Evolutionary conservation across 2,888 invertebrate genomes (phyloP).

Genomic region (Trachelus tabidus): DNA sequence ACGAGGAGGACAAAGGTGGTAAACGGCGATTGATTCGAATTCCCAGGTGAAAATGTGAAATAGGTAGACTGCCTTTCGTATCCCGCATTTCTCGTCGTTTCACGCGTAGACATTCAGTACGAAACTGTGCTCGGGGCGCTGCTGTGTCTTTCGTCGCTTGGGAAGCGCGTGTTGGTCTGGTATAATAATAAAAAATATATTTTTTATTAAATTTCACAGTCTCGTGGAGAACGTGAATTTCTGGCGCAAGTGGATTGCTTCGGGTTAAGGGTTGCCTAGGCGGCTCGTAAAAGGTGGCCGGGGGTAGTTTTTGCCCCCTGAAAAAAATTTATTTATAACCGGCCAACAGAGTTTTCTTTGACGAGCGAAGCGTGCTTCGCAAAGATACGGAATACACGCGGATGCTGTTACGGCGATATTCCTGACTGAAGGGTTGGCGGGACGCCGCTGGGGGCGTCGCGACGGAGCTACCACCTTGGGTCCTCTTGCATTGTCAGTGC

Average conservation of each 20-base stretch:
- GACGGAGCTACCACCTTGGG: neutral
- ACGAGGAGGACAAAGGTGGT: neutral
- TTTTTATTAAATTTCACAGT: no score
- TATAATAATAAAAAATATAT: no score
- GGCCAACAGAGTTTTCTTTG: neutral
- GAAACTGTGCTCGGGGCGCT: no score
- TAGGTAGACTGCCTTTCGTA: no score
- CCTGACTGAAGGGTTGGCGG: neutral
- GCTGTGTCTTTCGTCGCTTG: no score
- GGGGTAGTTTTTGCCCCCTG: neutral
- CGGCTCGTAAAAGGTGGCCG: neutral
- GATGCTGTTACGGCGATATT: neutral
- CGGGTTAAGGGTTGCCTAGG: neutral
- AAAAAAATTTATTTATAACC: neutral
- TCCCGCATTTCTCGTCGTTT: no score
- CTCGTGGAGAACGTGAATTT: neutral
- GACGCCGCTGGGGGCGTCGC: neutral
- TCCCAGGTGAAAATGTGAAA: no score
- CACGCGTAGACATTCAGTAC: no score
- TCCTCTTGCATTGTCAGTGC: neutral
- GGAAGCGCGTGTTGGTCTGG: no score
- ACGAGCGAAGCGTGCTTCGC: neutral
- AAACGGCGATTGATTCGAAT: neutral
- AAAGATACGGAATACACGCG: neutral
- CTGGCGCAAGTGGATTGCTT: neutral